Base-by-base conservation (phyloP, 2,113 vertebrate genomes). In the Pleuronectes platessa region DNA sequence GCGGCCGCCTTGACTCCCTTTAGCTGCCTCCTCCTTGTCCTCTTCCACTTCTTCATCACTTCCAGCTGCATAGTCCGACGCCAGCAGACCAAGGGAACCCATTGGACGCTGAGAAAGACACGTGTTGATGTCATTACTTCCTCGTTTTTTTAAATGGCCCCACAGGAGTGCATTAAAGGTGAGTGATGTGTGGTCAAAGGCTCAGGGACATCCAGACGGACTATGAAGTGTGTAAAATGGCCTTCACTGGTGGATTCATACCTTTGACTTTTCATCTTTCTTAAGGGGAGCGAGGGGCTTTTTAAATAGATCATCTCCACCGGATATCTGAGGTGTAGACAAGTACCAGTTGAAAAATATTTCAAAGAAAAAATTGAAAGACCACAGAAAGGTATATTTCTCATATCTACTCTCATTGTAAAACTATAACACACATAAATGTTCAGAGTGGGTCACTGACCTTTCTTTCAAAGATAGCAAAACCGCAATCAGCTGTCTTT, bases 31-130 rank as follows among this genome's bases (percentile, higher is more conserved):
- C 26, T 96, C 95, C n/a, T 96, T 96, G 15, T 97, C 96, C 37
- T 98, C 97, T 69, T 98, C 96, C 63, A 96, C 96, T 61, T 99
- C 97, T 1, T 98, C 98, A 82, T 99, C 97, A 0, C 97, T 98
- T 82, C 98, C 97, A 66, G 97, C 97, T 63, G 94, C 97, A 59
- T 99, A 99, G 82, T 98, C 97, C 26, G 97, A 97, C 20, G 97
- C 94, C 70, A 99, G 95, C 68, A 97, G 92, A 26, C 97, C 97
- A 60, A 99, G 93, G 37, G 98, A 98, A 86, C 97, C 98, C 86
- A 97, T 95, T 68, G 96, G 96, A 71, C 96, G 95, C 98, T 99
- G 86, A 31, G 73, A 90, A 26, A 72, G 17, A 54, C 12, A 56
- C 26, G 3, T 42, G 27, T 45, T 3, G 42, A 45, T 45, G 14